Conservation (phyloP, 2,888 invertebrate genomes). For the Drosophila tripunctata region DNA sequence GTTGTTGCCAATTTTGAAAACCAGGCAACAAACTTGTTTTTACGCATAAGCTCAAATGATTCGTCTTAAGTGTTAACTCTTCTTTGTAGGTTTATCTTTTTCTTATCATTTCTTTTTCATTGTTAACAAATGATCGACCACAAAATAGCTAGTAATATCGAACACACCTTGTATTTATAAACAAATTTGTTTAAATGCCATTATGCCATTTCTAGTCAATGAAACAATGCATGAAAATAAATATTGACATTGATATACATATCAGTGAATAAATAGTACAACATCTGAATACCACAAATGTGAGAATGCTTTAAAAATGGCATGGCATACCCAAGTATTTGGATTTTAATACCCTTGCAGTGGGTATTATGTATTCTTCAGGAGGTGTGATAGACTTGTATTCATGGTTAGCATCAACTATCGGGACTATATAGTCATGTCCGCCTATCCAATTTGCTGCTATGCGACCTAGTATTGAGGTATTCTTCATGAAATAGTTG, state of each 20-base stretch:
- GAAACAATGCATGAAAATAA: not conserved
- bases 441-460: too few species aligned
- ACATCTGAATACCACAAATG: not conserved
- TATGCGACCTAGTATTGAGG: too few species aligned
- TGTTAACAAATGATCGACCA: slow-evolving; percentile 2
- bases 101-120: not conserved
- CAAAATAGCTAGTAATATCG: slow-evolving; percentile 25
- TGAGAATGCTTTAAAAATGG: too few species aligned
- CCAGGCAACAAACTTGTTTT: slow-evolving; percentile 21
- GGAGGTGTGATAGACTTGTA: too few species aligned
- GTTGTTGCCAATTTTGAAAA: slow-evolving; percentile 43
- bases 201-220: slow-evolving; percentile 13
- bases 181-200: slow-evolving; percentile 22
- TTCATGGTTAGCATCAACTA: too few species aligned
- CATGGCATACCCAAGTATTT: too few species aligned
- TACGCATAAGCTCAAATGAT: slow-evolving; percentile 28
- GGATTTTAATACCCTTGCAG: too few species aligned
- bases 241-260: not conserved
- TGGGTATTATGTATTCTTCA: too few species aligned
- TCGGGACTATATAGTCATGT: too few species aligned
- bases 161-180: slow-evolving; percentile 35
- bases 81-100: not conserved
- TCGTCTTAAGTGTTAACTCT: slow-evolving; percentile 30
- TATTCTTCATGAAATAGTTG: too few species aligned
- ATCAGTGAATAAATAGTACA: too few species aligned